Evolutionary conservation across 2,797 vertebrate species (phyloP), one percentile per base, ranked within the genome.

Genomic region (Benthosema pterotum): DNA sequence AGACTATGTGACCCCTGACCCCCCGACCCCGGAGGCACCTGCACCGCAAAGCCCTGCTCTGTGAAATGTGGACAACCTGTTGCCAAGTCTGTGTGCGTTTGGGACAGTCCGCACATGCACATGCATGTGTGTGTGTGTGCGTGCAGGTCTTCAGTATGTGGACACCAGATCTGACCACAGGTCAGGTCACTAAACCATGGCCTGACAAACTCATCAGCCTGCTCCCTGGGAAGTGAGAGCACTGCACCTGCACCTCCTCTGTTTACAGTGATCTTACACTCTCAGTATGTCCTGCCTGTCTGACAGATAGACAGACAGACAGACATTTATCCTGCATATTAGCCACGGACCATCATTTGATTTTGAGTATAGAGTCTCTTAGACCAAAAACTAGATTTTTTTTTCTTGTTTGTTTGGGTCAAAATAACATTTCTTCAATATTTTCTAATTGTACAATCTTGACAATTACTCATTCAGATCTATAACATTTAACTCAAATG

Each of bases 21-120:
- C 63, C 47, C 32, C 52, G 71, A 80, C 66, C 78, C 19, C 53
- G 14, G 51, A 84, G 65, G 68, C 86, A 90, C 89, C 85, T 89
- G 86, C 79, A 42, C 75, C n/a, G n/a, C n/a, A n/a, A 25, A 68
- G 53, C 53, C 77, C 32, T 74, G 75, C 59, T 75, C 60, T 38
- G n/a, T 15, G 45, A 60, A 42, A 75, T 52, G 57, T 57, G 57
- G 67, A 74, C 75, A 78, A 75, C 75, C 59, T 79, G 77, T 66
- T 72, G 56, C 42, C 42, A 50, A 56, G 69, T 51, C 52, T 48
- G 16, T 2, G 28, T 32, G 28, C 2, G 7, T 54, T 48, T 42
- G 25, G 3, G 3, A 2, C 43, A 28, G 45, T 43, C 47, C 13
- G 53, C 17, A 28, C 11, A 11, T 42, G 22, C 14, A 1, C 7